Evolutionary conservation across 2,888 invertebrate genomes (phyloP), one percentile per base, ranked within the genome.

Genomic region (Branchinecta sandiegonensis): DNA sequence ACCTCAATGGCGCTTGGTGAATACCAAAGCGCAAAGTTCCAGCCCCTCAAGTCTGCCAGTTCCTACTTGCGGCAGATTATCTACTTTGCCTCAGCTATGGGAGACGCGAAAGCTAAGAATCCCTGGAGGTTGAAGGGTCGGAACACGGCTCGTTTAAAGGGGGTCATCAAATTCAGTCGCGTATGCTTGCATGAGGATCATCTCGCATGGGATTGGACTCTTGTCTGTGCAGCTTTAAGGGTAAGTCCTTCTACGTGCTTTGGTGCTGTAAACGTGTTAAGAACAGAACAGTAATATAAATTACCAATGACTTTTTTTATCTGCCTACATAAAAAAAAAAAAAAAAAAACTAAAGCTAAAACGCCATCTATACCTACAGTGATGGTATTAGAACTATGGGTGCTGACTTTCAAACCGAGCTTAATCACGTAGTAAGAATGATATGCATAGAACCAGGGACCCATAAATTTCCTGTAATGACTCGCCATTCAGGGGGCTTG

Each of bases 131-230:
- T 10, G 10, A 17, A 56, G n/a, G 63, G 63, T 17, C n/a, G 63
- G 23, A 56, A 56, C 23, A 56, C 63, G n/a, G 63, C 63, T 17
- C 73, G 71, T 69, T 72, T 73, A 2, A 68, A 68, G 13, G 73
- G 73, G 67, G 78, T 86, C 71, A 83, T 94, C 17, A 85, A 86
- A 74, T 89, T 92, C 73, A 88, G 91, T 2, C 85, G 88, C 72
- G 93, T 95, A 6, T 81, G 92, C 74, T 81, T 83, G 69, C 84
- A 85, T 70, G 88, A 89, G 73, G 92, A 92, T 74, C 88, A 88
- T 7, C 84, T 84, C 70, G 83, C 85, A 0, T 95, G 95, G 95
- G 88, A 94, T 77, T 95, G 94, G 94, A 88, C 89, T 74, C 83
- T 91, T n/a, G 87, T 95, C 71, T 83, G 87, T 71, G 86, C 89